Evolutionary conservation across 2,797 vertebrate species (phyloP).

Genomic region (Melanotaenia parkinsoni): DNA sequence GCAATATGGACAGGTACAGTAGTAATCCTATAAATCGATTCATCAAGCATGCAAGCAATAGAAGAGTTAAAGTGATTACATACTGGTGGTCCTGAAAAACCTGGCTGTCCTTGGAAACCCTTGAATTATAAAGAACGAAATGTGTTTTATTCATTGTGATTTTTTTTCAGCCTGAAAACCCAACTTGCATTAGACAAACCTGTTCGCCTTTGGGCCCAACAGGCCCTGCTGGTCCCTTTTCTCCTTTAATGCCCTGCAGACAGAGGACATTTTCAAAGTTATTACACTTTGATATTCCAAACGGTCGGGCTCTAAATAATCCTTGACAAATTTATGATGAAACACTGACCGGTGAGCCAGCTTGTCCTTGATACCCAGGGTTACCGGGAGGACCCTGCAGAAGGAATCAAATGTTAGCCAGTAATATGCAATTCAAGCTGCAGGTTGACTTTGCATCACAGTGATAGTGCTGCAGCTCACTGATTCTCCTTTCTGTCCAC

Average conservation of each 20-base stretch:
- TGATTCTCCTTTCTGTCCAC: constrained; percentile 91
- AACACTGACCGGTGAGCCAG: constrained; percentile 86
- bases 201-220: constrained; percentile 90
- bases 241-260: constrained; percentile 91
- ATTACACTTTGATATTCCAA: constrained; percentile 19
- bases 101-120: constrained; percentile 94
- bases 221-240: constrained; percentile 84
- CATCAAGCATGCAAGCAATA: neutral
- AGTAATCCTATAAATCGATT: neutral
- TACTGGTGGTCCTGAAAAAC: constrained; percentile 92
- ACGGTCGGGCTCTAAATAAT: constrained; percentile 19
- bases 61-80: constrained; percentile 59
- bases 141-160: neutral
- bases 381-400: constrained; percentile 90
- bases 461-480: constrained; percentile 78
- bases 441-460: constrained; percentile 3
- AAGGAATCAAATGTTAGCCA: constrained; percentile 33
- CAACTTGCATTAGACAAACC: constrained; percentile 70
- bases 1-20: neutral
- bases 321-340: constrained; percentile 18
- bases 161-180: neutral
- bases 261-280: constrained; percentile 14
- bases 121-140: constrained; percentile 62
- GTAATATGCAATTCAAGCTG: neutral
- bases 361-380: constrained; percentile 87